phyloP scores from a whole-genome alignment of 2,113 vertebrate species.

The Vimba vimba region DNA sequence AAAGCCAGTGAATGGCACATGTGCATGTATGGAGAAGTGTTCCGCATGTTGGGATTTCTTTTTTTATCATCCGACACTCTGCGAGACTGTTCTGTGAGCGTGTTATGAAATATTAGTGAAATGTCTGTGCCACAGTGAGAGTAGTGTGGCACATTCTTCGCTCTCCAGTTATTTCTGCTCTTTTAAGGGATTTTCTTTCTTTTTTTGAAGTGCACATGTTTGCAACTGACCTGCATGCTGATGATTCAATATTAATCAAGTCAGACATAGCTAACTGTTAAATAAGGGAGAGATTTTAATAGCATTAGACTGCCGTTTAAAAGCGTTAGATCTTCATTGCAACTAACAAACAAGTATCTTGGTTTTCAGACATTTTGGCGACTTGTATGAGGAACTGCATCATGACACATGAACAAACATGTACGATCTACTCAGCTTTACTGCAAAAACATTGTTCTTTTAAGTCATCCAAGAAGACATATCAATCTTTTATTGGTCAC shows the following conservation, averaged over 20 bases:
- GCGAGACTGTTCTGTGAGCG: constrained; percentile 49
- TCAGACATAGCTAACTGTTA: neutral
- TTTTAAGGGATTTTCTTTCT: neutral
- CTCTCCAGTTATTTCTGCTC: neutral
- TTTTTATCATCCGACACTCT: constrained; percentile 42
- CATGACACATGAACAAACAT: too few relatives aligned
- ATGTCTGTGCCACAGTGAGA: constrained; percentile 56
- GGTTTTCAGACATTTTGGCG: too few relatives aligned
- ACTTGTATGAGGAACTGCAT: too few relatives aligned
- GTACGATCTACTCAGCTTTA: too few relatives aligned
- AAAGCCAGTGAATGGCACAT: neutral
- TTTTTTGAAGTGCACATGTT: neutral
- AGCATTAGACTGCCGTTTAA: neutral
- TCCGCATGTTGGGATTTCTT: neutral
- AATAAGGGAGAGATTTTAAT: neutral
- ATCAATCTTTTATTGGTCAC: too few relatives aligned
- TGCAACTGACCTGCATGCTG: neutral
- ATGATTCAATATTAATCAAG: neutral
- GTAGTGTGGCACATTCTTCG: neutral
- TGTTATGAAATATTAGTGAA: constrained; percentile 59
- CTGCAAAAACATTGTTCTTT: too few relatives aligned
- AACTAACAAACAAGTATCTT: neutral
- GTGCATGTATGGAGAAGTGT: neutral
- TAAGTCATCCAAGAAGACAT: too few relatives aligned
- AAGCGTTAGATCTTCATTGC: neutral